phyloP scores from a whole-genome alignment of 2,797 vertebrate species.

The Lutra lutra region DNA sequence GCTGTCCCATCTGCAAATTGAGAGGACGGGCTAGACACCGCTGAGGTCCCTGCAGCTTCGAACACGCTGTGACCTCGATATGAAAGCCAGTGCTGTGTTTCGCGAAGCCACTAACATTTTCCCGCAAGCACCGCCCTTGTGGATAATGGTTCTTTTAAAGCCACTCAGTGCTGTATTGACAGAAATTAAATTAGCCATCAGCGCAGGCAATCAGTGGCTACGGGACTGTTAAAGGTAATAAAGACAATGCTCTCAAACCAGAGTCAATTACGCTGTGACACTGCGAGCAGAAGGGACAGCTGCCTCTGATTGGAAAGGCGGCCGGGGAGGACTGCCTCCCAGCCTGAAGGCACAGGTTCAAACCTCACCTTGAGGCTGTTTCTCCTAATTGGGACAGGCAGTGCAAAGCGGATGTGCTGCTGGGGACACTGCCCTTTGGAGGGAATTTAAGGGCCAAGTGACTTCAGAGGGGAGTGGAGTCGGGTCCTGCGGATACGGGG shows the following conservation, averaged over 20 bases:
- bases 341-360: neutral
- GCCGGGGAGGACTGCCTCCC: neutral
- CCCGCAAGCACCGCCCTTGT: neutral
- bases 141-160: constrained; percentile 77
- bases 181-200: constrained; percentile 92
- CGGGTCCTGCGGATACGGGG: fast-evolving
- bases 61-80: neutral
- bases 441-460: neutral
- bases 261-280: constrained; percentile 87
- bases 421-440: neutral
- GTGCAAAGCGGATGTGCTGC: fast-evolving
- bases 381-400: neutral
- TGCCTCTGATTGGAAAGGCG: constrained; percentile 75
- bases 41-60: fast-evolving
- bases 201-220: constrained; percentile 87
- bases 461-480: neutral
- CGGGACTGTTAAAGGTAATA: constrained; percentile 89
- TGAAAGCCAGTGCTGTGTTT: neutral
- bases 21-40: neutral
- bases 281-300: constrained; percentile 86
- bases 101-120: neutral
- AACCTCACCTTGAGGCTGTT: neutral
- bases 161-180: constrained; percentile 90
- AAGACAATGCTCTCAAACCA: constrained; percentile 85
- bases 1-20: neutral